phyloP scores from a whole-genome alignment of 2,888 invertebrate genomes.

The Epinotia demarniana region DNA sequence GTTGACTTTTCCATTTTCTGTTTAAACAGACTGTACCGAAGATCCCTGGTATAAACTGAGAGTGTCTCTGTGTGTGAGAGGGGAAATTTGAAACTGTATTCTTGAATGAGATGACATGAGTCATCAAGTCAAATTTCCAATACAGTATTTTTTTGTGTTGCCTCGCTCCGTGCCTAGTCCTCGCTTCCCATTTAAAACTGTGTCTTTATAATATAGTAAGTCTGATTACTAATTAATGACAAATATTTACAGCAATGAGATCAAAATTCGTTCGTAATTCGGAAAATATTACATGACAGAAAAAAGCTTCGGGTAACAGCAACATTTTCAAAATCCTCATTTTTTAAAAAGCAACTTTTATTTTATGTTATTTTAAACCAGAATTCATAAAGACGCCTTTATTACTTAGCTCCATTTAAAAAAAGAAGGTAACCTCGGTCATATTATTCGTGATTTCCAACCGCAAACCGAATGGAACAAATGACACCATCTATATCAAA shows the following conservation, averaged over 20 bases:
- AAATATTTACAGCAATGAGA: too few species aligned
- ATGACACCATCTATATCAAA: slow-evolving; percentile 18
- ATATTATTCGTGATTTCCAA: slow-evolving; percentile 6
- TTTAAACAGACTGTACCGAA: not conserved
- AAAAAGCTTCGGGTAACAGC: too few species aligned
- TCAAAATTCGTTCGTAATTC: too few species aligned
- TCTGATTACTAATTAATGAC: too few species aligned
- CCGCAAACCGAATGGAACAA: slow-evolving; percentile 22
- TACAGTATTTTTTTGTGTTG: not conserved
- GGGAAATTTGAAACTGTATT: not conserved
- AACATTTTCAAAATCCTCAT: too few species aligned
- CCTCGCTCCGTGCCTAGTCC: not conserved
- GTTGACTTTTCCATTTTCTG: slow-evolving; percentile 8
- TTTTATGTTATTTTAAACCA: not conserved
- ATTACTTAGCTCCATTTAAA: not conserved
- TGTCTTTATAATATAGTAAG: too few species aligned
- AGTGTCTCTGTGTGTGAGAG: too few species aligned
- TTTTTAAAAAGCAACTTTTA: too few species aligned
- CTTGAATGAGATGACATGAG: not conserved
- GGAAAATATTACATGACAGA: too few species aligned
- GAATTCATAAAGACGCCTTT: not conserved
- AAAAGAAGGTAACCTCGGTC: not conserved
- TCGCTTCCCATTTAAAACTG: not conserved
- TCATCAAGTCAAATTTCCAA: not conserved
- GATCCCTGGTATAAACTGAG: slow-evolving; percentile 2